Percentiles rank a stretch among this genome's conserved stretches.
These are phyloP conservation scores for Enteromius thamalakanensis DNA, from an alignment of 2,797 vertebrate species.

Conservation along the genomic window DNA sequence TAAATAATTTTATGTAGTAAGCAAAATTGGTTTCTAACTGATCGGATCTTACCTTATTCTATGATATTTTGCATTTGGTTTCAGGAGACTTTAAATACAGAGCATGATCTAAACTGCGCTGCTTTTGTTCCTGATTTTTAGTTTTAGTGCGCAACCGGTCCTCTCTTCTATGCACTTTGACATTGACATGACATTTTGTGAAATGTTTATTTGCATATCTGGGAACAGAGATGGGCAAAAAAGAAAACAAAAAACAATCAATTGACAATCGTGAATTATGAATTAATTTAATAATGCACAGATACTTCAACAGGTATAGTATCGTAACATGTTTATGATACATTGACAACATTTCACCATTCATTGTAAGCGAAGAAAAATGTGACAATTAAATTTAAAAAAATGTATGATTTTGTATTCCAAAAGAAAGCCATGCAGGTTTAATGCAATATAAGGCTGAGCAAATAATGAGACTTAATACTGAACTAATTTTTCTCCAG, in stretches of 20 bases:
- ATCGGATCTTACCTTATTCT: too few relatives aligned
- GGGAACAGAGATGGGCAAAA: background rate
- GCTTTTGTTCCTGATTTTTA: background rate
- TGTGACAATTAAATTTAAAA: background rate
- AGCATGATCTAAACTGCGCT: too few relatives aligned
- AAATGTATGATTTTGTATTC: background rate
- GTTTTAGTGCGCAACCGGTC: background rate
- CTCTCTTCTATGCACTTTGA: background rate
- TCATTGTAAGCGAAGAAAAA: background rate
- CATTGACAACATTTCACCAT: background rate
- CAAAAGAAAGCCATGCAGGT: background rate
- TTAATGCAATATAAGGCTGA: background rate
- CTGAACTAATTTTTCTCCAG: too few relatives aligned
- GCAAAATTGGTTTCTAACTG: too few relatives aligned
- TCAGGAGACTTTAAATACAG: background rate
- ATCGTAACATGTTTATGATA: background rate
- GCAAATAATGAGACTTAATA: background rate
- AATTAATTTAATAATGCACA: background rate
- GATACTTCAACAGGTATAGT: background rate
- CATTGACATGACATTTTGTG: background rate
- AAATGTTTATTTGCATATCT: background rate
- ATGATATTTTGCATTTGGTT: too few relatives aligned
- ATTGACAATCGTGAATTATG: background rate
- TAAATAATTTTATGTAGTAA: too few relatives aligned
- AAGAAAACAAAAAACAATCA: background rate